Percentiles rank a stretch among this genome's conserved stretches.
phyloP scores from a whole-genome alignment of 2,888 invertebrate species.

The Rhagonycha lutea region DNA sequence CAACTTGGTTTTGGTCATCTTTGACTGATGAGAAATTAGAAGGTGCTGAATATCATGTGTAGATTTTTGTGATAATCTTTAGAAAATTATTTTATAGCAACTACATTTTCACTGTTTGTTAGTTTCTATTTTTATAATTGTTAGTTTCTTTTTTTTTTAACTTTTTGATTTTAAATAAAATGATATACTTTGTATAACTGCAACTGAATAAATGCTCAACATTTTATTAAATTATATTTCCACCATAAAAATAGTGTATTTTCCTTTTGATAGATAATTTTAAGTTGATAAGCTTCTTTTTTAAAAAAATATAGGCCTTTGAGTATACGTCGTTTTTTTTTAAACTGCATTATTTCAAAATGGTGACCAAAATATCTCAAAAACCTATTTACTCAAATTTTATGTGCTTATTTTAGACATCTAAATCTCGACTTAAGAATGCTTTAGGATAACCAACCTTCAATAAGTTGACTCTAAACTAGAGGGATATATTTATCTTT shows the following conservation, averaged over 20 bases:
- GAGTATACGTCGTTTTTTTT: too few relatives aligned
- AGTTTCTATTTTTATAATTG: neutral
- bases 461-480: too few relatives aligned
- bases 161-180: neutral
- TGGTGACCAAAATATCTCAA: too few relatives aligned
- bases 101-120: neutral
- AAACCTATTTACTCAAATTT: too few relatives aligned
- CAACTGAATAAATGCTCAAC: neutral
- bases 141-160: neutral
- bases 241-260: too few relatives aligned
- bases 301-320: too few relatives aligned
- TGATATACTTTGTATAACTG: neutral
- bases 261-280: neutral
- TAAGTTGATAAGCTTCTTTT: neutral
- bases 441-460: too few relatives aligned
- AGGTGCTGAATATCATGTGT: constrained; percentile 71
- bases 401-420: too few relatives aligned
- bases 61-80: constrained; percentile 46
- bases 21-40: constrained; percentile 70
- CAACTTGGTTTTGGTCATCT: constrained; percentile 63
- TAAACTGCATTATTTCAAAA: too few relatives aligned
- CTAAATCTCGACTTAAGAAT: too few relatives aligned
- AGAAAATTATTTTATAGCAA: neutral
- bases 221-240: neutral
- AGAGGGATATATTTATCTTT: too few relatives aligned